A percentile compares a stretch with the other conserved stretches of the same genome.
Conservation (phyloP, 2,888 invertebrate genomes). For the Drosophila monieri region DNA sequence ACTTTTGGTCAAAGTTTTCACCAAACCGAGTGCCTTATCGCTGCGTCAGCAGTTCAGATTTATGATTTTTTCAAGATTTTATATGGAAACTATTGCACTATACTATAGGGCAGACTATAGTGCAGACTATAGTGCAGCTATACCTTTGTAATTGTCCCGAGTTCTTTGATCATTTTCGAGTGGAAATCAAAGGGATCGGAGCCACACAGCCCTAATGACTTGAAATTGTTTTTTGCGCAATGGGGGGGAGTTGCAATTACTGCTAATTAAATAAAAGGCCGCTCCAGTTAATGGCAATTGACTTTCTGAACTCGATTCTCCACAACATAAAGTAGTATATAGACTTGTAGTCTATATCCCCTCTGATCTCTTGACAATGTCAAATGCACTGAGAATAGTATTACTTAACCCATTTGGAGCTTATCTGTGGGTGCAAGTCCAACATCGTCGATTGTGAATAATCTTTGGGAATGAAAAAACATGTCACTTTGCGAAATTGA, state of each 20-base stretch:
- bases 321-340: too few relatives aligned
- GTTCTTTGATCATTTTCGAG: conserved; percentile 16
- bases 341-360: background rate
- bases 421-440: conserved; percentile 40
- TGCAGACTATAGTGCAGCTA: too few relatives aligned
- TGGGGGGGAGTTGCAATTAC: conserved; percentile 39
- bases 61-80: background rate
- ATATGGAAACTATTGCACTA: too few relatives aligned
- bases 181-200: conserved; percentile 36
- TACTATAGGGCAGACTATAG: too few relatives aligned
- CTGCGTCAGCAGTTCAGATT: conserved; percentile 14
- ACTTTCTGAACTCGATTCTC: conserved; percentile 28
- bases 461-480: conserved; percentile 30
- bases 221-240: conserved; percentile 18
- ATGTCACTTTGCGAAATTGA: conserved; percentile 60
- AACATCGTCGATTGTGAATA: conserved; percentile 27
- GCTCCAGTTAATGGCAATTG: conserved; percentile 35
- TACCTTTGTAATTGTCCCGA: too few relatives aligned
- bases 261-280: conserved; percentile 27
- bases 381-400: conserved; percentile 15
- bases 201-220: conserved; percentile 10
- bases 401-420: conserved; percentile 26
- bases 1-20: conserved; percentile 27
- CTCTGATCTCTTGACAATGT: conserved; percentile 25
- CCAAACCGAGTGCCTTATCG: conserved; percentile 27